phyloP scores from a whole-genome alignment of 2,888 invertebrate species.

The Mechanitis messenoides region DNA sequence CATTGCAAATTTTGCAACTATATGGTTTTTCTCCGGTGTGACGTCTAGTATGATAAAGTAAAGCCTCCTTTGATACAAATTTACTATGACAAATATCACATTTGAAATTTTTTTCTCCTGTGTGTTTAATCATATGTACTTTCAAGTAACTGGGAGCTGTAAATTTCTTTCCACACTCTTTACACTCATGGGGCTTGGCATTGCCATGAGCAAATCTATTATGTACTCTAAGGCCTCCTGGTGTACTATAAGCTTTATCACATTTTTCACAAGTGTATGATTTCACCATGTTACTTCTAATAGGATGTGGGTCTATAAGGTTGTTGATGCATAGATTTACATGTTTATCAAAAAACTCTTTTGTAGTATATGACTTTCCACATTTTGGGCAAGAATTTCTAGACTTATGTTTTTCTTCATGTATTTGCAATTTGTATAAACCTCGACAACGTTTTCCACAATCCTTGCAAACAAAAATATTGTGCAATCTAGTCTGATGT shows the following conservation, averaged over 20 bases:
- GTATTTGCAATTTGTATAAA: slow-evolving; percentile 47
- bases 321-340: slow-evolving; percentile 55
- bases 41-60: slow-evolving; percentile 61
- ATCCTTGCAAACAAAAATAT: slow-evolving; percentile 49
- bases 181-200: slow-evolving; percentile 58
- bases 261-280: slow-evolving; percentile 53
- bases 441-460: slow-evolving; percentile 58
- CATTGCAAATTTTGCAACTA: slow-evolving; percentile 54
- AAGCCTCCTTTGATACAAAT: slow-evolving; percentile 65
- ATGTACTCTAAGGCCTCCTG: slow-evolving; percentile 61
- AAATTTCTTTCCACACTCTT: slow-evolving; percentile 58
- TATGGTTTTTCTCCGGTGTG: slow-evolving; percentile 70
- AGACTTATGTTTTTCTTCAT: slow-evolving; percentile 55
- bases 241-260: slow-evolving; percentile 59
- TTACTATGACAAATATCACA: slow-evolving; percentile 54
- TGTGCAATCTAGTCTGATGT: slow-evolving; percentile 47
- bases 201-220: slow-evolving; percentile 59
- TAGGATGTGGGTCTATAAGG: slow-evolving; percentile 57
- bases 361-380: slow-evolving; percentile 57
- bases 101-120: slow-evolving; percentile 61
- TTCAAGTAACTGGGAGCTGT: slow-evolving; percentile 66
- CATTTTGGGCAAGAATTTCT: slow-evolving; percentile 61
- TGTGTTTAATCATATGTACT: slow-evolving; percentile 62
- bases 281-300: slow-evolving; percentile 49
- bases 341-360: slow-evolving; percentile 57